These are phyloP conservation scores for Poeciliopsis paucimaculata DNA, from an alignment of 2,797 vertebrate genomes.

Conservation along the genomic window DNA sequence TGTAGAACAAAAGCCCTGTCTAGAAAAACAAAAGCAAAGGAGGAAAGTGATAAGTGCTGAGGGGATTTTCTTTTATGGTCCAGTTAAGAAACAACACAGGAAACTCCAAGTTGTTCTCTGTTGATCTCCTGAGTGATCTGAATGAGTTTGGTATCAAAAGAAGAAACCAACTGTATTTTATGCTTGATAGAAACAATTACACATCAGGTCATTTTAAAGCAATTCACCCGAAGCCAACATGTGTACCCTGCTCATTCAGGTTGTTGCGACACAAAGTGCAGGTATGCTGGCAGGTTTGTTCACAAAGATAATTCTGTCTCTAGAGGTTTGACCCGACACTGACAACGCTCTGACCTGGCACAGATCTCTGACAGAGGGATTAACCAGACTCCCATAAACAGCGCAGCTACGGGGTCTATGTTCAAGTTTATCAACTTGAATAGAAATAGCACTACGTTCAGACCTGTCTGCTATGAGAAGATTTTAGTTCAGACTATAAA, in stretches of 20 bases:
- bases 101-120: background rate
- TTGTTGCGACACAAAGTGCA: constrained; percentile 29
- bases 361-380: constrained; percentile 43
- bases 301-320: constrained; percentile 33
- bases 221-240: background rate
- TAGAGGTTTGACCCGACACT: constrained; percentile 31
- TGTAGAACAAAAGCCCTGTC: background rate
- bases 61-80: background rate
- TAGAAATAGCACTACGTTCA: background rate
- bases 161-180: background rate
- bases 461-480: background rate
- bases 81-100: background rate
- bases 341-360: constrained; percentile 45
- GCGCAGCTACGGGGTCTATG: constrained; percentile 38
- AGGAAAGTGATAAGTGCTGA: background rate
- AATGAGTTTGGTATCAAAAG: constrained; percentile 1
- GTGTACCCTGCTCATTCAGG: constrained; percentile 20
- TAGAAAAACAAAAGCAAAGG: background rate
- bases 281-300: constrained; percentile 12
- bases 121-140: background rate
- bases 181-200: background rate
- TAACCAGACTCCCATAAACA: constrained; percentile 54
- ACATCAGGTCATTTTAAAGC: background rate
- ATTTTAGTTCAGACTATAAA: background rate
- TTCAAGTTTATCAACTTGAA: constrained; percentile 38